Percentiles rank a stretch among this genome's conserved stretches.
Evolutionary conservation across 2,797 vertebrate species (phyloP).

Genomic region (Rhinogobio ventralis): DNA sequence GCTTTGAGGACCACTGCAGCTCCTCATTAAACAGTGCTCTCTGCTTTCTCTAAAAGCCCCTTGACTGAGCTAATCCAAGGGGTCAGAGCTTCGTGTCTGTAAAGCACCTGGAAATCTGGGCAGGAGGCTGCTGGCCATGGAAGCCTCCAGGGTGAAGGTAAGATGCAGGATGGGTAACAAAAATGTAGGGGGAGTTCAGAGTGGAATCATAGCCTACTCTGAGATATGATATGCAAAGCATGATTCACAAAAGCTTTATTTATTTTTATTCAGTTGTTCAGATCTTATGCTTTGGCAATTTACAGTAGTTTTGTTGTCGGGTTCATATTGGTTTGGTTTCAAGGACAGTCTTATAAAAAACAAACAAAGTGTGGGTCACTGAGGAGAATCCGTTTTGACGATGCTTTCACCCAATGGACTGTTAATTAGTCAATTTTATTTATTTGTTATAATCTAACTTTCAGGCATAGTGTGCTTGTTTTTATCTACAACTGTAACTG

Average conservation of each 20-base stretch:
- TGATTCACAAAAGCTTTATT: not conserved
- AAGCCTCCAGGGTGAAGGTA: conserved; percentile 68
- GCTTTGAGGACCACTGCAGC: conserved; percentile 66
- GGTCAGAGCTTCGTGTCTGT: conserved; percentile 47
- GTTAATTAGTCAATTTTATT: not conserved
- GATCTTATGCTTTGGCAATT: not conserved
- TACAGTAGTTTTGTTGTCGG: not conserved
- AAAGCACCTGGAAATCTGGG: conserved; percentile 39
- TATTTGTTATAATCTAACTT: not conserved
- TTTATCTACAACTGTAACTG: not conserved
- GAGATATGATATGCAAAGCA: not conserved
- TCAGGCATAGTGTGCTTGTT: not conserved
- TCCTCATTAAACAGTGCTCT: conserved; percentile 46
- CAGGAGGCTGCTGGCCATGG: conserved; percentile 66
- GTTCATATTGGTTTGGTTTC: not conserved
- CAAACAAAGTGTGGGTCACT: not conserved
- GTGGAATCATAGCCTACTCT: not conserved
- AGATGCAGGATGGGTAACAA: conserved; percentile 15
- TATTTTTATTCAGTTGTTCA: not conserved
- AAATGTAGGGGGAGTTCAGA: not conserved
- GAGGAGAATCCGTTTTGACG: not conserved
- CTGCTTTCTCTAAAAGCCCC: conserved; percentile 43
- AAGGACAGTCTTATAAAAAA: not conserved
- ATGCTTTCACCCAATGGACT: not conserved
- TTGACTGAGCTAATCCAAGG: conserved; percentile 28